phyloP scores from a whole-genome alignment of 2,113 vertebrate species.

The Elachura formosa region DNA sequence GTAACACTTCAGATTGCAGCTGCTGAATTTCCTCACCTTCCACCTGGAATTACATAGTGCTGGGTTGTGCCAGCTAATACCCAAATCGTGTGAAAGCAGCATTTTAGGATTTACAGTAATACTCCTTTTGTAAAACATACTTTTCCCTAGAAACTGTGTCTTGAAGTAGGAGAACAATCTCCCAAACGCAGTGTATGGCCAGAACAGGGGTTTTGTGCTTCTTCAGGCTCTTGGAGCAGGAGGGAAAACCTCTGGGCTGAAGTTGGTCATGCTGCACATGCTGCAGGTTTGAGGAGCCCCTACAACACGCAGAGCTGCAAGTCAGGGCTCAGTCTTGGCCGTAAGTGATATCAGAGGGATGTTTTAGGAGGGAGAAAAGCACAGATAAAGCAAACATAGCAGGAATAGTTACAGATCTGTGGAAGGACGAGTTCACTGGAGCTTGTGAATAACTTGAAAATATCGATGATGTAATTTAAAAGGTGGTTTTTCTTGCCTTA shows the following conservation, averaged over 20 bases:
- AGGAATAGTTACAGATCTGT: neutral
- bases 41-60: neutral
- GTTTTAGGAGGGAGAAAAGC: neutral
- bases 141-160: neutral
- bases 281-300: neutral
- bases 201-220: neutral
- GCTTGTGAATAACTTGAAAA: neutral
- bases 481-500: neutral
- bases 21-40: neutral
- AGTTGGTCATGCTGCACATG: neutral
- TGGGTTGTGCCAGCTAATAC: neutral
- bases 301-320: fast-evolving
- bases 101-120: neutral
- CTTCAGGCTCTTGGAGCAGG: neutral
- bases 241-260: neutral
- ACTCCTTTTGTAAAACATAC: neutral
- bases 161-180: neutral
- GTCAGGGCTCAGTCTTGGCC: neutral
- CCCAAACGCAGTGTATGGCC: neutral
- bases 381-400: neutral
- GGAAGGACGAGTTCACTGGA: neutral
- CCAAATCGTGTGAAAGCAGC: neutral
- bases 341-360: neutral
- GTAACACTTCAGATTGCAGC: neutral
- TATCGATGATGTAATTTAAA: neutral